These are phyloP conservation scores for Pandion haliaetus DNA, from an alignment of 2,113 vertebrate species.

Conservation along the genomic window DNA sequence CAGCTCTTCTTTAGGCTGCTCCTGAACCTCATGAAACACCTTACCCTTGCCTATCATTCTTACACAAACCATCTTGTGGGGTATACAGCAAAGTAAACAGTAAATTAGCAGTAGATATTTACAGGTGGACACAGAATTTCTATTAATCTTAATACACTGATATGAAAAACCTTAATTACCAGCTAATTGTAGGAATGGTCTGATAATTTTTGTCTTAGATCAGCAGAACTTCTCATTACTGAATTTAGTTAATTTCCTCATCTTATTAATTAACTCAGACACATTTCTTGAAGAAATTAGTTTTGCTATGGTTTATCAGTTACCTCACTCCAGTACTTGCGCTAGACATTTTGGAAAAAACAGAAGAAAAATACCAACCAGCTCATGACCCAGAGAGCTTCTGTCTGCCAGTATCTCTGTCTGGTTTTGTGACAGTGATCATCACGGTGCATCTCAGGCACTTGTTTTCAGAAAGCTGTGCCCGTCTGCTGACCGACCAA, in stretches of 20 bases:
- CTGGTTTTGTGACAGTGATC: background rate
- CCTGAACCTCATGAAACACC: background rate
- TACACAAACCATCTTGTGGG: background rate
- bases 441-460: rapidly evolving
- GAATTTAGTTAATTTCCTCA: background rate
- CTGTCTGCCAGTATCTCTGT: background rate
- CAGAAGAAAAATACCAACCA: background rate
- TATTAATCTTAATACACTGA: background rate
- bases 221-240: background rate
- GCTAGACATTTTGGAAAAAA: background rate
- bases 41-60: background rate
- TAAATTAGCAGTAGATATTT: background rate
- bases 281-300: background rate
- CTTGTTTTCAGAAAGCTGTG: background rate
- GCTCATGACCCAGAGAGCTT: background rate
- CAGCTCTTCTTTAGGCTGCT: background rate
- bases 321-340: background rate
- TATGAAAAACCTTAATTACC: background rate
- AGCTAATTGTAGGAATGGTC: background rate
- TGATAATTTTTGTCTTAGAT: background rate
- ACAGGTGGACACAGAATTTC: background rate
- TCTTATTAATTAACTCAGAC: background rate
- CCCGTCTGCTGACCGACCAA: rapidly evolving
- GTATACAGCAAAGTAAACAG: background rate
- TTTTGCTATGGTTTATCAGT: background rate